Evolutionary conservation across 2,888 invertebrate species (phyloP), one percentile per base, ranked within the genome.

Genomic region (Orthosia gracilis): DNA sequence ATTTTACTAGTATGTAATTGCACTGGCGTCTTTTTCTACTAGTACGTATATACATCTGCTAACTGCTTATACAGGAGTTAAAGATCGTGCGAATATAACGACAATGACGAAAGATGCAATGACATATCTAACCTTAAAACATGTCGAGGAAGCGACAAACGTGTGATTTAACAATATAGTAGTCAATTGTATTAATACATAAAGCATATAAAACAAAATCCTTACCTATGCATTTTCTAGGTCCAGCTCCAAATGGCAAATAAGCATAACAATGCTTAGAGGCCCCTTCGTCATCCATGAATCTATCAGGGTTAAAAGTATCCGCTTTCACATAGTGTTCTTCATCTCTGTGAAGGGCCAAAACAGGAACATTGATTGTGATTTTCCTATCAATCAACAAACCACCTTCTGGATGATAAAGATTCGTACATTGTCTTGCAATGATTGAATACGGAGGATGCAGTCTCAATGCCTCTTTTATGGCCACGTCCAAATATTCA

Each of bases 141-240:
- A 15, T 18, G 21, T 40, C 9, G n/a, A 50, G 23, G 45, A 75
- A 65, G 4, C 21, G 0, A 15, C 4, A 17, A n/a, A 21, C 17
- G 5, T 7, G 5, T 62, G 0, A 23, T 9, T 63, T 57, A 13
- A 52, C n/a, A 23, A 21, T 21, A 17, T 21, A 23, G 0, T 50
- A n/a, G 58, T 65, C 7, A 15, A 62, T 67, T 47, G 0, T 21
- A 17, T 50, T n/a, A 12, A 69, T 40, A 17, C 5, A 4, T 12
- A 9, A 15, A 47, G 15, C 21, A 23, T 57, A 57, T 17, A 54
- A 47, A 23, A 57, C 11, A 66, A 45, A 65, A 18, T 66, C 88
- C 94, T 93, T 88, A 96, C 96, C 96, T 80, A 95, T 89, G 84
- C 96, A 96, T 90, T 94, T 95, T 71, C 95, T 94, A 45, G 96